Evolutionary conservation across 2,888 invertebrate species (phyloP), one percentile per base, ranked within the genome.

Genomic region (Polydrusus pterygomalis): DNA sequence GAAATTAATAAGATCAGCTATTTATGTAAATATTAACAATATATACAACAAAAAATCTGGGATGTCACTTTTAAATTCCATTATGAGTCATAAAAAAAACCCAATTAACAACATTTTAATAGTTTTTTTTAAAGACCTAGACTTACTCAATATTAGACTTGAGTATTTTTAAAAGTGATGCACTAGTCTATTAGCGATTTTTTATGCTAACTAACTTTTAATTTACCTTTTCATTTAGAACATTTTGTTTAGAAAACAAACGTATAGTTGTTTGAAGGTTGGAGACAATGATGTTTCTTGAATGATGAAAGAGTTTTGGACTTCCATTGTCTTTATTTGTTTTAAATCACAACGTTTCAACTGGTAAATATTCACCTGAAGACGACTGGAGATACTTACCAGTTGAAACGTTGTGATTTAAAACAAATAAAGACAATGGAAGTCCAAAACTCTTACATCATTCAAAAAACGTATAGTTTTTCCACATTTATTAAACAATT

Each of bases 111-210:
- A 13, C 54, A n/a, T 13, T 54, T 54, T 25, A 54, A 54, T 54
- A 30, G 30, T 25, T 7, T 30, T 3, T 54, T 30, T 54, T 54
- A 54, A 51, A 30, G 54, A 54, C 54, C 7, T 30, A n/a, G 25
- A 54, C n/a, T 54, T n/a, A 51, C 54, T 54, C 25, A 64, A 64
- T 45, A 64, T 45, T 47, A 64, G 15, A 7, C n/a, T 7, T 45
- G 9, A 62, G 43, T 64, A 64, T 64, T 45, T 64, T 64, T 64
- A 43, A 64, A 64, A 64, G 10, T 64, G 64, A 64, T 64, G 47
- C 45, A 47, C 45, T 25, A n/a, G 64, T 64, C 65, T n/a, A 65
- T 65, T 49, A 49, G 65, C 49, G 38, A 49, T 49, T 65, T 45
- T 65, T 49, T 65, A 54, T 30, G 54, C 30, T 15, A 30, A 65